These are phyloP conservation scores for Drosophila paucipuncta DNA, from an alignment of 2,888 invertebrate genomes.

Conservation along the genomic window DNA sequence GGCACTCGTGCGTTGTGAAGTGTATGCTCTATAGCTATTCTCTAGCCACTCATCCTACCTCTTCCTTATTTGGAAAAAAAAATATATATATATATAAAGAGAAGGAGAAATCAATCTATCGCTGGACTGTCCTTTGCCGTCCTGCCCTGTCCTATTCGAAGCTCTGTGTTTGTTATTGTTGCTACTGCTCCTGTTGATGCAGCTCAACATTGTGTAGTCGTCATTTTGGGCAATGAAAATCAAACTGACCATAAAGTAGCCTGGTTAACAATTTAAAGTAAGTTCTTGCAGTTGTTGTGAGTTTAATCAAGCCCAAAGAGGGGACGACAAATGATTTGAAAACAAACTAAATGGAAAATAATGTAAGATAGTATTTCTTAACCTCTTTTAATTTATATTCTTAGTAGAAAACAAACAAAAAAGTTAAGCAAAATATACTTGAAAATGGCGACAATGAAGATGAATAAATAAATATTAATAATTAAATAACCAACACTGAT, in stretches of 20 bases:
- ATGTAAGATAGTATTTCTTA: background rate
- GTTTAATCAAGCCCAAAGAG: background rate
- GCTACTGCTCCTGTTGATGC: conserved; percentile 1
- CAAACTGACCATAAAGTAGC: conserved; percentile 45
- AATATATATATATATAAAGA: background rate
- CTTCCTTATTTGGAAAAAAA: conserved; percentile 8
- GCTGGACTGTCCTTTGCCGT: conserved; percentile 13
- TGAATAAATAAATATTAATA: background rate
- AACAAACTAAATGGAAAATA: background rate
- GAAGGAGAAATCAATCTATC: conserved; percentile 13
- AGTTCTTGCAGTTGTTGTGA: conserved; percentile 5
- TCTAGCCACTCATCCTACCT: background rate
- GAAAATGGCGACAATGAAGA: background rate
- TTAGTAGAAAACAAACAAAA: background rate
- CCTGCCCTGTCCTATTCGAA: conserved; percentile 1
- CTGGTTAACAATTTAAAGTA: conserved; percentile 9
- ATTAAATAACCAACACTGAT: background rate
- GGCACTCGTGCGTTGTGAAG: conserved; percentile 27
- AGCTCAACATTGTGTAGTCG: conserved; percentile 36
- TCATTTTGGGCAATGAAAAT: conserved; percentile 59
- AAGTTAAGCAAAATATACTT: background rate
- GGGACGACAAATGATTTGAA: background rate
- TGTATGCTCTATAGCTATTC: conserved; percentile 29
- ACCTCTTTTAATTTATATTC: background rate
- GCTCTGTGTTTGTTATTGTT: conserved; percentile 32